Conservation (phyloP, 1,140 invertebrate genomes). For the Adoxophyes honmai region DNA sequence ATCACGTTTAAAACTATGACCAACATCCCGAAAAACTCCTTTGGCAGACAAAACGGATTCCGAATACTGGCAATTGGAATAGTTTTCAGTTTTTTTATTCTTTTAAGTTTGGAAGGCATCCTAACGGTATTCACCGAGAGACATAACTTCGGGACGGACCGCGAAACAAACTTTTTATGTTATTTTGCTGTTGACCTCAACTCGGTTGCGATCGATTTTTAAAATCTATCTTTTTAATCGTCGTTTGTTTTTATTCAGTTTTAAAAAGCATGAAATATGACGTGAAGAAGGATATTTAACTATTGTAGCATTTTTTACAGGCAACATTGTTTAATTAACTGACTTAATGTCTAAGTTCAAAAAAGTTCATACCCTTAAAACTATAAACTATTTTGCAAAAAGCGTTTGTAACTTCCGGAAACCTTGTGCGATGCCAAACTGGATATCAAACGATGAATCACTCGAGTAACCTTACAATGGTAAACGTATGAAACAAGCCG, state of each 20-base stretch:
- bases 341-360: too few species aligned
- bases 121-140: constrained; percentile 70
- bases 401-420: background rate
- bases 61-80: constrained; percentile 73
- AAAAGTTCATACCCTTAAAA: too few species aligned
- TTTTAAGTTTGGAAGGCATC: constrained; percentile 61
- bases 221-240: constrained; percentile 33
- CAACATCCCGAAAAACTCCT: constrained; percentile 21
- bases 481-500: background rate
- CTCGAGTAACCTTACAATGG: background rate
- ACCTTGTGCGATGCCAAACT: constrained; percentile 6
- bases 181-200: constrained; percentile 65
- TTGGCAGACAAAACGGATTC: constrained; percentile 72
- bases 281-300: too few species aligned
- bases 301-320: too few species aligned
- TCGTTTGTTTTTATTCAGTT: constrained; percentile 14
- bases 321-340: too few species aligned
- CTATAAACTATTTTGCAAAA: background rate
- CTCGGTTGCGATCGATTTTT: constrained; percentile 45
- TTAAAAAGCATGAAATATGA: constrained; percentile 9
- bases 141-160: constrained; percentile 67
- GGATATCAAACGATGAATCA: constrained; percentile 7
- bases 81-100: constrained; percentile 66
- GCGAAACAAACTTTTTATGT: constrained; percentile 56
- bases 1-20: constrained; percentile 5